A percentile compares a stretch with the other conserved stretches of the same genome.
Conservation (phyloP, 1,140 invertebrate species). For the Drosophila arizonae region DNA sequence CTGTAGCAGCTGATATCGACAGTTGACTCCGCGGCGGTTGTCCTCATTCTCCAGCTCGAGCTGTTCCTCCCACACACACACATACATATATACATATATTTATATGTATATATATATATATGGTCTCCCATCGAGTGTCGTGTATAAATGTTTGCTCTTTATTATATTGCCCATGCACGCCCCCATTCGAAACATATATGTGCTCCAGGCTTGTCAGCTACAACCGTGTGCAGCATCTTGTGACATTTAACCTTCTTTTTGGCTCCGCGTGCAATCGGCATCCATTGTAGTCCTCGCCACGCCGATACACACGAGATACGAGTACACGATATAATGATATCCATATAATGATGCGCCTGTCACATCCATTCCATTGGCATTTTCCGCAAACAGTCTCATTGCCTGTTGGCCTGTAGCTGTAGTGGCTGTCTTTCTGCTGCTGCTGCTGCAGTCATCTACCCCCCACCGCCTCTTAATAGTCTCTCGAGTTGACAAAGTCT, state of each 20-base stretch:
- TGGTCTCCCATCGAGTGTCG: constrained; percentile 66
- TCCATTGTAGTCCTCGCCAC: constrained; percentile 25
- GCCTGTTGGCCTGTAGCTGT: background rate
- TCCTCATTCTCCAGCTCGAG: constrained; percentile 6
- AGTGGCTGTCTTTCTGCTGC: background rate
- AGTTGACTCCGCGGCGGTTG: constrained; percentile 67
- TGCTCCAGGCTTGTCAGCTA: constrained; percentile 17
- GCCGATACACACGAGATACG: constrained; percentile 56
- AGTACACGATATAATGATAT: constrained; percentile 81
- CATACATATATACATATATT: background rate
- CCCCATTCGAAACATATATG: constrained; percentile 26
- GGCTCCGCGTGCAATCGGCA: constrained; percentile 35
- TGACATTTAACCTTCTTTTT: constrained; percentile 73
- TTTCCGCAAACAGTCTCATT: constrained; percentile 5
- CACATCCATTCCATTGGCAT: constrained; percentile 63
- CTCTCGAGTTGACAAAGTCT: constrained; percentile 4
- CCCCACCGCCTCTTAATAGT: background rate
- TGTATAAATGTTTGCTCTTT: constrained; percentile 81
- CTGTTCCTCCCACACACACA: background rate
- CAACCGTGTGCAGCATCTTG: constrained; percentile 63
- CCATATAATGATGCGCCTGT: constrained; percentile 81
- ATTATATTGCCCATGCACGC: constrained; percentile 74
- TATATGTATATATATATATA: constrained; percentile 29
- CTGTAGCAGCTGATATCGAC: constrained; percentile 77
- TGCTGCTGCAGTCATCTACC: background rate